phyloP scores from a whole-genome alignment of 2,888 invertebrate species.

The Phyllotreta cruciferae region DNA sequence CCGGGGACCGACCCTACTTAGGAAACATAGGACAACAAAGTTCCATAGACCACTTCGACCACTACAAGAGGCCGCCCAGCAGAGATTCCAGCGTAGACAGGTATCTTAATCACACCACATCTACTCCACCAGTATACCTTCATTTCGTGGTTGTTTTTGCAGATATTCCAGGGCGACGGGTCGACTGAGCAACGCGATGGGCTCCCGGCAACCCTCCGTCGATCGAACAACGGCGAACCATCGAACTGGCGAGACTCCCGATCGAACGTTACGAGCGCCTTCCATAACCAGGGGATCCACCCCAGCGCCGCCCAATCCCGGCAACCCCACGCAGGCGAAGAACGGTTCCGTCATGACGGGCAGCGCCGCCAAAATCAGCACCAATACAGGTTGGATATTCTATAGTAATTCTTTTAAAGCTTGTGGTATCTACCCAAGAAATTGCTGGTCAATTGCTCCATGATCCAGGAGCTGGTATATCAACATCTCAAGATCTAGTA shows the following conservation, averaged over 20 bases:
- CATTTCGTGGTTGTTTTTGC: constrained; percentile 18
- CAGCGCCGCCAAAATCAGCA: constrained; percentile 46
- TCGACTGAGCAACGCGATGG: constrained; percentile 63
- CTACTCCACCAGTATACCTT: background rate
- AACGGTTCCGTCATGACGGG: constrained; percentile 73
- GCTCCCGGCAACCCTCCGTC: constrained; percentile 80
- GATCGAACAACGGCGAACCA: constrained; percentile 63
- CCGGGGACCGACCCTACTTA: constrained; percentile 61
- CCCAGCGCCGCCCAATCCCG: constrained; percentile 55
- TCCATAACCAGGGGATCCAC: constrained; percentile 65
- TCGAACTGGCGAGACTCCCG: constrained; percentile 57
- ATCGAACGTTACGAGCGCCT: constrained; percentile 64
- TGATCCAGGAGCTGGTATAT: no score
- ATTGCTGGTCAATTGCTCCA: no score
- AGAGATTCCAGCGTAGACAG: constrained; percentile 84
- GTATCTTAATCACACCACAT: constrained; percentile 30
- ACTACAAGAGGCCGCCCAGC: constrained; percentile 91
- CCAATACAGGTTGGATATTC: constrained; percentile 2
- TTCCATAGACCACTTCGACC: constrained; percentile 91
- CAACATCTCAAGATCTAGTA: no score
- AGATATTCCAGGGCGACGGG: constrained; percentile 76
- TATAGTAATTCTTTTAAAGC: no score
- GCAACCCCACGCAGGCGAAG: constrained; percentile 56
- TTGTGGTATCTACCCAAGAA: no score
- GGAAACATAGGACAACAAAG: constrained; percentile 65